Conservation (phyloP, 2,113 vertebrate species). For the Saguinus imperator region DNA sequence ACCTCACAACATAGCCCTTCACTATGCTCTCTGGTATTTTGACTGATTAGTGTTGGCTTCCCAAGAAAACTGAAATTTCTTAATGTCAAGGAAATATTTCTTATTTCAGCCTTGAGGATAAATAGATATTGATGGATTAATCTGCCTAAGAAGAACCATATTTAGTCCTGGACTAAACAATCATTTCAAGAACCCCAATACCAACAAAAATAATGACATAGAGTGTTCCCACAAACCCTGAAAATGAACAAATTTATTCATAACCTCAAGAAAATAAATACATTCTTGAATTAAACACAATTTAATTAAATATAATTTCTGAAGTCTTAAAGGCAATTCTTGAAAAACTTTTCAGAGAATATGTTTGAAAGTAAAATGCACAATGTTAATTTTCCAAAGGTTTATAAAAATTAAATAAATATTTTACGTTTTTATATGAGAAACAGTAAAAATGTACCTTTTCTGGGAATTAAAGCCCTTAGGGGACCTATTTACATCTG, state of each 20-base stretch:
- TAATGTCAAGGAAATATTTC: neutral
- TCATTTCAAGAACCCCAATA: neutral
- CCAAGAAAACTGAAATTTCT: constrained; percentile 11
- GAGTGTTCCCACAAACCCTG: neutral
- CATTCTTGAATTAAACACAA: neutral
- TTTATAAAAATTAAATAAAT: constrained; percentile 34
- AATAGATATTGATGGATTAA: neutral
- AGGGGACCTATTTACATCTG: neutral
- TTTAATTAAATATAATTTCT: constrained; percentile 5
- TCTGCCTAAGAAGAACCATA: neutral
- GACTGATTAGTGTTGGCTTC: neutral
- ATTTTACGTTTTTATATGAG: constrained; percentile 2
- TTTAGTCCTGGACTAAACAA: neutral
- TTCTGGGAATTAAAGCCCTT: constrained; percentile 23
- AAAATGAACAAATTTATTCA: constrained; percentile 30
- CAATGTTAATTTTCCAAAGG: neutral
- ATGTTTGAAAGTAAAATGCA: neutral
- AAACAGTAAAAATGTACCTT: constrained; percentile 32
- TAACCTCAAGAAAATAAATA: constrained; percentile 10
- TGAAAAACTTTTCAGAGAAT: constrained; percentile 34
- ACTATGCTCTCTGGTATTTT: neutral
- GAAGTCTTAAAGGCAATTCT: neutral
- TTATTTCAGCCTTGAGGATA: neutral
- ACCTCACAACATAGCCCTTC: neutral
- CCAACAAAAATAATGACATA: neutral